A percentile compares a stretch with the other conserved stretches of the same genome.
phyloP scores from a whole-genome alignment of 37 sponge, comb jelly and placozoan genomes.

The Halisarca cf. caerulea region DNA sequence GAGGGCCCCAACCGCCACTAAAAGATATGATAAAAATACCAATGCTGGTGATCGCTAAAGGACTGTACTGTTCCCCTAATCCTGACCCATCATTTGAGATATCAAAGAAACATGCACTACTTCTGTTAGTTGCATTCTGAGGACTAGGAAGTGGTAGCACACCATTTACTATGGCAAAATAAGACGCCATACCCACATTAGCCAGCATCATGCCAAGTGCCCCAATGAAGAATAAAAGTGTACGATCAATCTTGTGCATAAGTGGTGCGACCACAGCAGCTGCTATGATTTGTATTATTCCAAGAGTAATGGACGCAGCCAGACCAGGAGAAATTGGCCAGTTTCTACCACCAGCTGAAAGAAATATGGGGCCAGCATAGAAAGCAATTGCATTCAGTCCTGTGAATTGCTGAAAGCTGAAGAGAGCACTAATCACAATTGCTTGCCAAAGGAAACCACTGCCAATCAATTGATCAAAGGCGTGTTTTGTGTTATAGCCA shows the following conservation, averaged over 20 bases:
- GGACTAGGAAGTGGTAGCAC: too few species aligned
- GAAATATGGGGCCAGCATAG: constrained; percentile 3
- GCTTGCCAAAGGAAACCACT: not conserved
- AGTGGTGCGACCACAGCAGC: not conserved
- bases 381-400: constrained; percentile 4
- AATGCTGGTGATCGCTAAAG: not conserved
- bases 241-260: not conserved
- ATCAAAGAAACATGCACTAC: not conserved
- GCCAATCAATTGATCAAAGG: too few species aligned
- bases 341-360: not conserved
- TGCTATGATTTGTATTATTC: not conserved
- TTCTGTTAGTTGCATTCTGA: not conserved
- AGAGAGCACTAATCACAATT: not conserved
- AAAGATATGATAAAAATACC: not conserved
- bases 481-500: too few species aligned
- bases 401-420: not conserved
- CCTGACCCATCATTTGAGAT: too few species aligned
- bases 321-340: not conserved
- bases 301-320: not conserved
- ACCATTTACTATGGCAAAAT: not conserved
- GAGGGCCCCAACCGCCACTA: not conserved
- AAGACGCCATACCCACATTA: not conserved
- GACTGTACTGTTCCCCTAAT: not conserved
- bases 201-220: not conserved
- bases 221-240: not conserved